A percentile compares a stretch with the other conserved stretches of the same genome.
phyloP scores from a whole-genome alignment of 2,113 vertebrate genomes.

The Megatriorchis doriae region DNA sequence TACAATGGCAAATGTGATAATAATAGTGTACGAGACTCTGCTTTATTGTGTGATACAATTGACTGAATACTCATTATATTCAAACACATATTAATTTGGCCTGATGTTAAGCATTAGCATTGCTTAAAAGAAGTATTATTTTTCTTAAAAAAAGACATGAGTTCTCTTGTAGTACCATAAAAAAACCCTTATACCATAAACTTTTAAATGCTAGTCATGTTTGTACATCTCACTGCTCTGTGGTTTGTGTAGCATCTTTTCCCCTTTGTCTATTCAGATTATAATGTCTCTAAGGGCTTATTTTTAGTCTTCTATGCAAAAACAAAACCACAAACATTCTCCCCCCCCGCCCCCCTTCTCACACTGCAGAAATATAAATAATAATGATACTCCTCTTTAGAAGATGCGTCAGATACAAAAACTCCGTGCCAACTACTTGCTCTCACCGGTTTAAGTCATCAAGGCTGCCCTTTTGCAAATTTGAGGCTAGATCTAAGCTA shows the following conservation, averaged over 20 bases:
- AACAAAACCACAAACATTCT: not conserved
- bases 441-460: not conserved
- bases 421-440: not conserved
- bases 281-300: not conserved
- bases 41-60: not conserved
- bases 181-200: not conserved
- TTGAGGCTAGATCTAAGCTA: not conserved
- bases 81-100: not conserved
- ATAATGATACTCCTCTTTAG: not conserved
- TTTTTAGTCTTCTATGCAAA: not conserved
- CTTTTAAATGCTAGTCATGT: not conserved
- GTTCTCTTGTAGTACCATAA: not conserved
- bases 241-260: not conserved
- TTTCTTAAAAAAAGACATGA: not conserved
- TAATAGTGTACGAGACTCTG: not conserved
- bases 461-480: not conserved
- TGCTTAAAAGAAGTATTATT: not conserved
- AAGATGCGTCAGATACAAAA: not conserved
- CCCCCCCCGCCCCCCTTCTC: rapidly evolving
- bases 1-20: not conserved
- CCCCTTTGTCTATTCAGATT: not conserved
- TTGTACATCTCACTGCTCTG: not conserved
- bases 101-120: not conserved
- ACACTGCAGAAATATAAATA: not conserved
- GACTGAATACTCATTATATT: not conserved